A percentile compares a stretch with the other conserved stretches of the same genome.
phyloP scores from a whole-genome alignment of 2,113 vertebrate genomes.

The Bubo blakistoni region DNA sequence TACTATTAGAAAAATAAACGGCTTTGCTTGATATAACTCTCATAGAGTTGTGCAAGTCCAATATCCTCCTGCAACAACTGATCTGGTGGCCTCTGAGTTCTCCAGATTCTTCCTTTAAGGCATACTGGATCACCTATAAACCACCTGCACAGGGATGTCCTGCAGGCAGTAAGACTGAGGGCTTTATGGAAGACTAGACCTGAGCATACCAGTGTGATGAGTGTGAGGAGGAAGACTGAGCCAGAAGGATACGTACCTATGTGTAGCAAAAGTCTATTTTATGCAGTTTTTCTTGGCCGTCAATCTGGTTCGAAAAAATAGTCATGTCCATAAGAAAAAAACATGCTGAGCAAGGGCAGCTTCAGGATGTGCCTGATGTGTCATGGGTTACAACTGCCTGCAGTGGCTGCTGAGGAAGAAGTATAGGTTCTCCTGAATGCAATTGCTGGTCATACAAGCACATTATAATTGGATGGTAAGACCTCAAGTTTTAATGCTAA shows the following conservation, averaged over 20 bases:
- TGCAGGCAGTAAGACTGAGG: not conserved
- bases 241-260: not conserved
- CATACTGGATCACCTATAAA: fast-evolving
- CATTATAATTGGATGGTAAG: not conserved
- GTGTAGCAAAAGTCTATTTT: not conserved
- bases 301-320: not conserved
- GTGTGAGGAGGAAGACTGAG: not conserved
- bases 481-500: not conserved
- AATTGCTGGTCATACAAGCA: not conserved
- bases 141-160: not conserved
- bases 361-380: not conserved
- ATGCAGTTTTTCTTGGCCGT: not conserved
- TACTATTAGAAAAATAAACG: too few relatives aligned
- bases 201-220: fast-evolving
- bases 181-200: not conserved
- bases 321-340: not conserved
- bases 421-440: not conserved
- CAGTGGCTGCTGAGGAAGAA: not conserved
- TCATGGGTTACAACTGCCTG: not conserved
- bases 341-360: not conserved
- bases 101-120: not conserved
- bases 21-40: too few relatives aligned
- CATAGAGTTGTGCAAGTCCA: too few relatives aligned
- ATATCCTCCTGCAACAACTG: too few relatives aligned
- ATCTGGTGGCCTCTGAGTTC: not conserved